Evolutionary conservation across 2,797 vertebrate genomes (phyloP).

Genomic region (Diplodus sargus): DNA sequence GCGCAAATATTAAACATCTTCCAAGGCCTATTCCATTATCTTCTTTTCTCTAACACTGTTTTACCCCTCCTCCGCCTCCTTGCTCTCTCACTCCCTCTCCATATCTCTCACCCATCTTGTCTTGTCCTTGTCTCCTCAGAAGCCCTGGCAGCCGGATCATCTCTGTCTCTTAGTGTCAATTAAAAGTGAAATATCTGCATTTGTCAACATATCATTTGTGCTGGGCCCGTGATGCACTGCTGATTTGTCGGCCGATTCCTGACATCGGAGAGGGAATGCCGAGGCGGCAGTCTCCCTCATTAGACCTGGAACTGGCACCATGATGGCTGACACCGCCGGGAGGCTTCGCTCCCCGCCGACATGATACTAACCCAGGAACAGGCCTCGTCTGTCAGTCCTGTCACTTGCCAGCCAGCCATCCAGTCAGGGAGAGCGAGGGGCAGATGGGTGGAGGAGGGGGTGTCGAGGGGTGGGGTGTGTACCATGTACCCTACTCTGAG

Average conservation of each 20-base stretch:
- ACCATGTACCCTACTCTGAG: constrained; percentile 24
- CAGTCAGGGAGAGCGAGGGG: constrained; percentile 60
- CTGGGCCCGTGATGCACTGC: constrained; percentile 89
- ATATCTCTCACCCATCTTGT: constrained; percentile 66
- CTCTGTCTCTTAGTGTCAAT: constrained; percentile 98
- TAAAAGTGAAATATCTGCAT: constrained; percentile 99
- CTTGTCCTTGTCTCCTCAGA: constrained; percentile 82
- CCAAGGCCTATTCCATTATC: constrained; percentile 75
- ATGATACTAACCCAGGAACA: constrained; percentile 94
- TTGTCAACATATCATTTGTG: constrained; percentile 98
- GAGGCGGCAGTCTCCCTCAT: constrained; percentile 94
- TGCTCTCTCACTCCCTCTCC: constrained; percentile 36
- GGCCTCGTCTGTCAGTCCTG: constrained; percentile 93
- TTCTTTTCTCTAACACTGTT: constrained; percentile 62
- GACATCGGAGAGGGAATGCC: constrained; percentile 90
- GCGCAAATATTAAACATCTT: constrained; percentile 82
- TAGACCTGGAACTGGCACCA: constrained; percentile 89
- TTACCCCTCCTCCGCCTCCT: constrained; percentile 27
- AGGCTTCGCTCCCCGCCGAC: constrained; percentile 88
- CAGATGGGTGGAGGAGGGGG: constrained; percentile 59
- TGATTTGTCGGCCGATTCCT: constrained; percentile 93
- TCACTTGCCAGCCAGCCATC: constrained; percentile 89
- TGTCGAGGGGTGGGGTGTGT: constrained; percentile 39
- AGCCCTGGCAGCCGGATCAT: constrained; percentile 84
- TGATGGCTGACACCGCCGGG: constrained; percentile 87